Evolutionary conservation across 1,140 invertebrate genomes (phyloP).

Genomic region (Yoshiicerus persimilis): DNA sequence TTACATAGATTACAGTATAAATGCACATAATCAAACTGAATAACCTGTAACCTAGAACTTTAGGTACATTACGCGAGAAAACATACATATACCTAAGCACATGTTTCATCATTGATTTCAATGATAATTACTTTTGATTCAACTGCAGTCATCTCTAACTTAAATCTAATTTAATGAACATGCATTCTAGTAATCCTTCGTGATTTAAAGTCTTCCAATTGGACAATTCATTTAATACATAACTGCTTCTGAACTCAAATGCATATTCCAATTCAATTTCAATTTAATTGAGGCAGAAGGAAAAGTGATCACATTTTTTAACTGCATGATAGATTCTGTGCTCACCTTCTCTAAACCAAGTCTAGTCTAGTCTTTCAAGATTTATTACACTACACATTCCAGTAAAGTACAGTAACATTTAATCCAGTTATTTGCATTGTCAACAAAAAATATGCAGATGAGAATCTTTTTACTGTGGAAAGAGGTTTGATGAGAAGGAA

Average conservation of each 20-base stretch:
- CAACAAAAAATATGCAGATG: background rate
- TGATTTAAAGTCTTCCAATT: background rate
- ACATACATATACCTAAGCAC: background rate
- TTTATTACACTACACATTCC: background rate
- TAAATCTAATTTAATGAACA: background rate
- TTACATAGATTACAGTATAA: background rate
- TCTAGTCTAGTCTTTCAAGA: background rate
- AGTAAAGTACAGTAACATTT: background rate
- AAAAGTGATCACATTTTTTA: background rate
- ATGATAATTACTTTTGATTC: constrained; percentile 18
- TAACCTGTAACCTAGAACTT: background rate
- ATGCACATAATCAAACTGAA: background rate
- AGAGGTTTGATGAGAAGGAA: background rate
- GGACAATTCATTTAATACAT: background rate
- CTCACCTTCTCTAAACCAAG: background rate
- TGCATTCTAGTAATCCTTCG: background rate
- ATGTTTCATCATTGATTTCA: background rate
- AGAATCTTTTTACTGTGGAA: background rate
- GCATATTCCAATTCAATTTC: background rate
- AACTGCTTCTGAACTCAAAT: background rate
- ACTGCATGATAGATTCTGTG: too few relatives aligned
- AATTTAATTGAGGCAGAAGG: background rate
- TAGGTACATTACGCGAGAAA: background rate
- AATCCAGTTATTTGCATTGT: background rate
- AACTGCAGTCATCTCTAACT: background rate